A percentile compares a stretch with the other conserved stretches of the same genome.
These are phyloP conservation scores for Bombus consobrinus DNA, from an alignment of 1,140 invertebrate genomes.

Conservation along the genomic window DNA sequence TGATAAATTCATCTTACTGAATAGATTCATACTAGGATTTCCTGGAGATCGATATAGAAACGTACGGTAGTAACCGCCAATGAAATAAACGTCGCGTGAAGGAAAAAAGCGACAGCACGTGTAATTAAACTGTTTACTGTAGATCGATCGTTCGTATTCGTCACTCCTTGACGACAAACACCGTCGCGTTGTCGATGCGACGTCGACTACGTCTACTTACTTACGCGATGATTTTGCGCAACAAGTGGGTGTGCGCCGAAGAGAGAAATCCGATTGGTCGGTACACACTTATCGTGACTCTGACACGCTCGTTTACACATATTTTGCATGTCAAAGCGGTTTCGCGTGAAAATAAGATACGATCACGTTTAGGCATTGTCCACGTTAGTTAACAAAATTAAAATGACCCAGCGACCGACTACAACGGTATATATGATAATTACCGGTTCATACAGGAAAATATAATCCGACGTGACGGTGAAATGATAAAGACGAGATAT, in stretches of 20 bases:
- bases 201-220: not conserved
- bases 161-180: not conserved
- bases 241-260: constrained; percentile 61
- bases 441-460: not conserved
- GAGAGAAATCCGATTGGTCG: constrained; percentile 42
- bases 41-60: no score
- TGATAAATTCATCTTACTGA: no score
- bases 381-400: not conserved
- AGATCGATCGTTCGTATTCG: constrained; percentile 29
- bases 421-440: not conserved
- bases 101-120: not conserved
- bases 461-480: no score
- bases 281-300: not conserved
- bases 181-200: constrained; percentile 12
- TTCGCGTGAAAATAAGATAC: not conserved
- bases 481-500: not conserved
- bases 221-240: constrained; percentile 33
- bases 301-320: constrained; percentile 2
- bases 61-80: not conserved
- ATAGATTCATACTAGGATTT: no score
- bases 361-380: no score
- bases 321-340: not conserved
- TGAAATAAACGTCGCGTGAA: not conserved
- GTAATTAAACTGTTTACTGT: constrained; percentile 40
- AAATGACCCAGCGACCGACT: no score